Evolutionary conservation across 2,797 vertebrate genomes (phyloP).

Genomic region (Danio aesculapii): DNA sequence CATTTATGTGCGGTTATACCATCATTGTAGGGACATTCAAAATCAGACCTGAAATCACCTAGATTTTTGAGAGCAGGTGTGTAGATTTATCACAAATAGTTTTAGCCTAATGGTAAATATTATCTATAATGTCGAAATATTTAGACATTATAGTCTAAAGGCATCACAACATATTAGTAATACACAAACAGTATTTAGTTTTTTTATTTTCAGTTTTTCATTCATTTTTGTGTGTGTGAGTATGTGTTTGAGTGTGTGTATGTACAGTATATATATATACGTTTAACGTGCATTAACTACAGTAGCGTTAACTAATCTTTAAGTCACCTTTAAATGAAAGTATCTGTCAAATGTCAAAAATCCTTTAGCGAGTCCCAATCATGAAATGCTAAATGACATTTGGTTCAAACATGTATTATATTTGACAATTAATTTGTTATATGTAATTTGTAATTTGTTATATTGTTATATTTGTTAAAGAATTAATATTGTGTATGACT

Average conservation of each 20-base stretch:
- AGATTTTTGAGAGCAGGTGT: not conserved
- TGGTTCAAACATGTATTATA: not conserved
- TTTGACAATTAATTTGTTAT: not conserved
- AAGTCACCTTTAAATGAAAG: not conserved
- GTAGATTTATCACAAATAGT: not conserved
- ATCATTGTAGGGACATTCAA: not conserved
- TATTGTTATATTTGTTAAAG: too few species aligned
- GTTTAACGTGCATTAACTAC: not conserved
- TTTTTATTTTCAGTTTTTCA: too few species aligned
- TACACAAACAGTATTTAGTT: not conserved
- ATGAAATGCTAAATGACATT: not conserved
- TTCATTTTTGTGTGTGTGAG: too few species aligned
- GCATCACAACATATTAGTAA: not conserved
- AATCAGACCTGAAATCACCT: not conserved
- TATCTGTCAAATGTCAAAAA: conserved; percentile 12
- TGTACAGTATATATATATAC: too few species aligned
- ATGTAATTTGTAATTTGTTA: too few species aligned
- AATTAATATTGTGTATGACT: too few species aligned
- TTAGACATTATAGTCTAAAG: too few species aligned
- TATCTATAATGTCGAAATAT: not conserved
- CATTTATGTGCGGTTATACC: conserved; percentile 2
- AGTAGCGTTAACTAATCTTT: not conserved
- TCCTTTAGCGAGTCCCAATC: not conserved
- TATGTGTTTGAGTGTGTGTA: too few species aligned
- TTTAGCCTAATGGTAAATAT: not conserved